Evolutionary conservation across 2,797 vertebrate species (phyloP), one percentile per base, ranked within the genome.

Genomic region (Molossus alvarezi): DNA sequence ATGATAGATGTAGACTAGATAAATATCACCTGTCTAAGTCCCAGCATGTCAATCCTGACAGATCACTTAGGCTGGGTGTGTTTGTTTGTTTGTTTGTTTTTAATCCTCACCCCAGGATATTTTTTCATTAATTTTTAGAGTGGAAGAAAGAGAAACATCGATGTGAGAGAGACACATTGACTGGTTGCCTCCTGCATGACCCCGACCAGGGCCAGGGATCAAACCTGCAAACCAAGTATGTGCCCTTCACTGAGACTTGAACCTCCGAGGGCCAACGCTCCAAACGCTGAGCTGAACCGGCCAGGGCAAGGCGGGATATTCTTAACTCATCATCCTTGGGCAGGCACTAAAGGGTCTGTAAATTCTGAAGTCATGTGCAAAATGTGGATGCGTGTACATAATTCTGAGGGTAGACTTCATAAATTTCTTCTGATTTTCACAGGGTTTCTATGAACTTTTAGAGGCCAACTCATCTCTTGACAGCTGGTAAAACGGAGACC

Each of bases 351-450:
- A 93, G 82, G 58, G 41, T 81, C 41, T 29, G 71, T 20, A 13
- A 57, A 72, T 6, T 73, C 76, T 83, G 48, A 88, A 81, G 60
- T 33, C 51, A 25, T 55, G 45, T 6, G 27, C 17, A 60, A 89
- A 93, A 86, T 71, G 18, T 64, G 58, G 53, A 5, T 64, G 23
- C 57, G 6, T 62, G 6, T 71, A 45, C 20, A 23, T 45, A 77
- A 90, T 60, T 91, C 64, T 29, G 11, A 91, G 27, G 13, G 55
- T 14, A 88, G 11, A 33, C 33, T 29, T 51, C 73, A 69, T 5
- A 53, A 6, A 73, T 75, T 55, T 81, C 94, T 72, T 75, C 67
- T 72, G n/a, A 67, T 77, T 91, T 86, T 91, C 75, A 69, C 33
- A 71, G 81, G n/a, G 62, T 1, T 14, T 57, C 69, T 60, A 23